Evolutionary conservation across 2,888 invertebrate genomes (phyloP), one percentile per base, ranked within the genome.

Genomic region (Hirtodrosophila cameraria): DNA sequence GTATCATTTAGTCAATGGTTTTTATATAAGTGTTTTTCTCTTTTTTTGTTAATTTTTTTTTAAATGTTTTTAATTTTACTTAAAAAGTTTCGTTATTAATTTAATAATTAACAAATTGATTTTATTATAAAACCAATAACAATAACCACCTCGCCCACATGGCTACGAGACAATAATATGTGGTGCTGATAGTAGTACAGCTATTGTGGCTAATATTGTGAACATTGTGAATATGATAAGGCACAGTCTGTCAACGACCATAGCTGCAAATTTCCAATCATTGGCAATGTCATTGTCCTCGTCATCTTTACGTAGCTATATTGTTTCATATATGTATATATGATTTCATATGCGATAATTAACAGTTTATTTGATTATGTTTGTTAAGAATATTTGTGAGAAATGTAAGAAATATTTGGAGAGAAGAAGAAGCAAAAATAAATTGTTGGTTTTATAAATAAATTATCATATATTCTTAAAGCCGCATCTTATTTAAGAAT

Each of bases 241-340:
- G 96, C 99, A 99, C 94, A 98, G 95, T 94, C 98, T 96, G 95
- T 99, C 99, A 93, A 99, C 97, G 93, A 99, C 98, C 97, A 98
- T 98, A 92, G 98, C 98, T 92, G 98, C 98, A 93, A 98, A 99
- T 94, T 98, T 98, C 99, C 99, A 99, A 95, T 98, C 98, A 93
- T 97, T 96, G 92, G 97, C 96, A 92, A 97, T 94, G 92, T 97
- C 97, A 92, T 96, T 95, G 90, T 96, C 96, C 92, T 97, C 96
- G 92, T 99, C 98, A 91, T 97, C 97, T 92, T 96, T 96, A 92
- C 97, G 95, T 93, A 98, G 94, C 93, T 97, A 78, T 60, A 43
- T 45, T 42, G 16, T 55, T 13, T 45, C 33, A 38, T n/a, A n/a
- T n/a, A n/a, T n/a, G n/a, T n/a, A n/a, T n/a, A n/a, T n/a, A n/a